Percentiles rank a stretch among this genome's conserved stretches.
These are phyloP conservation scores for Cnemophilus loriae DNA, from an alignment of 2,113 vertebrate species.

Conservation along the genomic window DNA sequence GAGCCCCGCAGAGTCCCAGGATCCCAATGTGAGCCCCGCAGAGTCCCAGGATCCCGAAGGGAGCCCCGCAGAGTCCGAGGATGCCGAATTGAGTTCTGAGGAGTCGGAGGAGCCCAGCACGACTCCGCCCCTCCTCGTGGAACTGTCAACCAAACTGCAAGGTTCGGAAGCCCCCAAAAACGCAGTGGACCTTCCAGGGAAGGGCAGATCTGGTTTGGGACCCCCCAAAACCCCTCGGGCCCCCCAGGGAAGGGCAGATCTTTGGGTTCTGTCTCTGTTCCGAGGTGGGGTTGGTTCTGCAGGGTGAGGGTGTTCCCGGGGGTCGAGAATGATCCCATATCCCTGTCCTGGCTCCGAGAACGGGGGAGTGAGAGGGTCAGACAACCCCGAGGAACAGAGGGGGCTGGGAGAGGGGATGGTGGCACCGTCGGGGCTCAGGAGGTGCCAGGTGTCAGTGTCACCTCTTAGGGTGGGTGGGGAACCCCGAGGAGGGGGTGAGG, in stretches of 20 bases:
- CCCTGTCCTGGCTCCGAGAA: background rate
- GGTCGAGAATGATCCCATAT: background rate
- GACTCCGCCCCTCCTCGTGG: background rate
- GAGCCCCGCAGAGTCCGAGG: background rate
- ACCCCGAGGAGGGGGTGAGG: rapidly evolving
- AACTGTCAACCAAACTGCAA: background rate
- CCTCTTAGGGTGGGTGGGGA: rapidly evolving
- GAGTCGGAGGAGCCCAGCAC: rapidly evolving
- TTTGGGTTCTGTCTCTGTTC: background rate
- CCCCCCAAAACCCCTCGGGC: rapidly evolving
- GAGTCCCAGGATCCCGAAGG: background rate
- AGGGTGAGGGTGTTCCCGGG: rapidly evolving
- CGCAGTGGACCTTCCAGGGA: rapidly evolving
- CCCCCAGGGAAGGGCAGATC: too few relatives aligned
- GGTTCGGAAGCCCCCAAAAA: background rate
- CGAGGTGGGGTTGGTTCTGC: background rate
- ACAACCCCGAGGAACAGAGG: background rate
- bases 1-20: background rate
- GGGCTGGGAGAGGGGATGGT: background rate
- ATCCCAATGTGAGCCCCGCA: background rate
- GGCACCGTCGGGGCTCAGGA: background rate
- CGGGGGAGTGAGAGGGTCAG: too few relatives aligned
- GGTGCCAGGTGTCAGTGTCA: rapidly evolving
- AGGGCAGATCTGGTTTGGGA: background rate
- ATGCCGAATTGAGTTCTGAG: too few relatives aligned